Conservation (phyloP, 2,113 vertebrate species). For the Coracopsis vasa region DNA sequence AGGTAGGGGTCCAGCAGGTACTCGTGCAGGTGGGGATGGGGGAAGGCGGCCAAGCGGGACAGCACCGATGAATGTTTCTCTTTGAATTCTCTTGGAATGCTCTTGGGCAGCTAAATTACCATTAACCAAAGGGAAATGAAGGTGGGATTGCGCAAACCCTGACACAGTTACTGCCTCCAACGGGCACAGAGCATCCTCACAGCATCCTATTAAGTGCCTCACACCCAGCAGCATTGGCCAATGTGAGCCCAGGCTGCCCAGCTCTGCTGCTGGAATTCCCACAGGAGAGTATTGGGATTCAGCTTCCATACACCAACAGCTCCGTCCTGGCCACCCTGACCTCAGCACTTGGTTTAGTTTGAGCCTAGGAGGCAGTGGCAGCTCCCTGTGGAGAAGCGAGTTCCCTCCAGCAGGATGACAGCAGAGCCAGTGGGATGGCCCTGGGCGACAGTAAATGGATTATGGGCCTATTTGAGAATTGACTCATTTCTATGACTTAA, state of each 20-base stretch:
- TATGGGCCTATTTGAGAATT: background rate
- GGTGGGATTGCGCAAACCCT: background rate
- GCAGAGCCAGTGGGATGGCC: background rate
- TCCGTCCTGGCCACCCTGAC: fast-evolving
- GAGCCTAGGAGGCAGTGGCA: background rate
- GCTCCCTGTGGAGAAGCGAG: background rate
- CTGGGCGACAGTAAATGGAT: background rate
- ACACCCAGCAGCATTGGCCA: fast-evolving
- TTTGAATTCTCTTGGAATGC: background rate
- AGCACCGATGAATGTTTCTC: slow-evolving; percentile 73
- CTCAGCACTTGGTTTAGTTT: fast-evolving
- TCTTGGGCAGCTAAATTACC: background rate
- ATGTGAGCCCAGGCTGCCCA: fast-evolving
- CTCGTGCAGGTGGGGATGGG: slow-evolving; percentile 88
- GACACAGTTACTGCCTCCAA: fast-evolving
- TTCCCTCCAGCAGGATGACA: background rate
- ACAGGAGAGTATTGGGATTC: fast-evolving
- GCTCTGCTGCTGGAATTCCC: background rate
- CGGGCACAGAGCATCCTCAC: background rate
- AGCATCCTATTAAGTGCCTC: fast-evolving
- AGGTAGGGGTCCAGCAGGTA: slow-evolving; percentile 92
- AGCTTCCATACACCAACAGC: background rate
- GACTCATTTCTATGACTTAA: background rate
- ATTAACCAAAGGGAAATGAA: background rate
- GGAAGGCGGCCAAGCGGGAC: slow-evolving; percentile 82